phyloP scores from a whole-genome alignment of 2,113 vertebrate genomes.

The Salvelinus namaycush region DNA sequence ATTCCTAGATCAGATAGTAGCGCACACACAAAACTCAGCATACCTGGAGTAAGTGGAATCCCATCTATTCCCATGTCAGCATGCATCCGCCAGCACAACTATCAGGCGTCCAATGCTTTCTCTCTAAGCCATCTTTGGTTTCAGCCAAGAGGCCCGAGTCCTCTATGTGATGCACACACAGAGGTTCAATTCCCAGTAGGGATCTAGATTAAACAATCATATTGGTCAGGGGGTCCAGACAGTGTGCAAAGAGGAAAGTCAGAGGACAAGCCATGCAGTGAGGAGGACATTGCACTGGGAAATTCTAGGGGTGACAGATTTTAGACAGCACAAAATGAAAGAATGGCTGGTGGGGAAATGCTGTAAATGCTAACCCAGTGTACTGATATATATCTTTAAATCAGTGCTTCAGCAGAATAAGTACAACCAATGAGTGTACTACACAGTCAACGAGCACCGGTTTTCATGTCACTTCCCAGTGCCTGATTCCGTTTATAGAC shows the following conservation, averaged over 20 bases:
- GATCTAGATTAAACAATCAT: conserved; percentile 29
- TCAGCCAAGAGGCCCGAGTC: conserved; percentile 20
- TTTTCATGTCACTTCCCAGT: too few species aligned
- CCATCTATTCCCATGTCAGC: not conserved
- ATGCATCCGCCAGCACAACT: not conserved
- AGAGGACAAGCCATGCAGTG: conserved; percentile 21
- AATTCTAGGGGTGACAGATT: too few species aligned
- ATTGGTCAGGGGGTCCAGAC: conserved; percentile 27
- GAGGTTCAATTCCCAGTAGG: not conserved
- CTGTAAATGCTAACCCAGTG: too few species aligned
- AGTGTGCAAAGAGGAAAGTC: not conserved
- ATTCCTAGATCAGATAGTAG: not conserved
- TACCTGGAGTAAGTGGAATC: not conserved
- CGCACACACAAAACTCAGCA: not conserved
- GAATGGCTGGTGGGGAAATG: too few species aligned
- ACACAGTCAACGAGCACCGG: too few species aligned
- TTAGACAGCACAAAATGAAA: too few species aligned
- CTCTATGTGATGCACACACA: not conserved
- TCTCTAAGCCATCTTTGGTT: conserved; percentile 52
- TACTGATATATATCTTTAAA: too few species aligned
- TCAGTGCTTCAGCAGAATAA: too few species aligned
- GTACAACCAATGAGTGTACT: too few species aligned
- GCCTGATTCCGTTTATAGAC: too few species aligned
- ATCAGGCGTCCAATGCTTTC: not conserved
- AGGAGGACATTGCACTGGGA: not conserved